Conservation (phyloP, 2,113 vertebrate species). For the Fulica atra region DNA sequence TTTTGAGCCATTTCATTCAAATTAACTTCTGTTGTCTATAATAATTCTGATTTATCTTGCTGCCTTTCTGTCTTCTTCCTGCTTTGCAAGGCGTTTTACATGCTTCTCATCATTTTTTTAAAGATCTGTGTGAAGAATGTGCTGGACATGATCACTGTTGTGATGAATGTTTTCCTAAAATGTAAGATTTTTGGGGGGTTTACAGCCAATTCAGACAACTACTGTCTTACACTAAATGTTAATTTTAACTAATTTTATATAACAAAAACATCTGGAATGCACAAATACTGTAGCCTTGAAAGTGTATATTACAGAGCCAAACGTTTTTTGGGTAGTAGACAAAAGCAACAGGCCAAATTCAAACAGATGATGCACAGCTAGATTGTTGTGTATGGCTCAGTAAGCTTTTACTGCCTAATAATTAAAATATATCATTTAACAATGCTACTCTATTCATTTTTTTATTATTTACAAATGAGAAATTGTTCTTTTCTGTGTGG, state of each 20-base stretch:
- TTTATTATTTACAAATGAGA: neutral
- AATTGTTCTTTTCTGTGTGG: neutral
- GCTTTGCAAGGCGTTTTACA: neutral
- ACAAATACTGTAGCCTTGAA: neutral
- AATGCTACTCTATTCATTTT: neutral
- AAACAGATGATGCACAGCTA: neutral
- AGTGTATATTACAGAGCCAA: neutral
- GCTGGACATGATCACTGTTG: neutral
- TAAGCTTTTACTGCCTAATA: neutral
- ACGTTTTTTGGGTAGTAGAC: neutral
- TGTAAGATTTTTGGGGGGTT: neutral
- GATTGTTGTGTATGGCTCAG: neutral
- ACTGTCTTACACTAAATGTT: neutral
- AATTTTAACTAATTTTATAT: neutral
- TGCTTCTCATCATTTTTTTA: neutral
- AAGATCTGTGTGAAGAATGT: neutral
- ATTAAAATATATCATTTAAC: neutral
- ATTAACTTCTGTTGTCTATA: neutral
- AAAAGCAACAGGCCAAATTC: neutral
- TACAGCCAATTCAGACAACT: neutral
- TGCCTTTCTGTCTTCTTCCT: neutral
- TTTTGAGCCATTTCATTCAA: neutral
- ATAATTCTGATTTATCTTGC: neutral
- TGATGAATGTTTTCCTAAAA: neutral
- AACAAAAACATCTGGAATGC: neutral